Base-by-base conservation (phyloP, 2,888 invertebrate species). In the Heteromurus nitidus region DNA sequence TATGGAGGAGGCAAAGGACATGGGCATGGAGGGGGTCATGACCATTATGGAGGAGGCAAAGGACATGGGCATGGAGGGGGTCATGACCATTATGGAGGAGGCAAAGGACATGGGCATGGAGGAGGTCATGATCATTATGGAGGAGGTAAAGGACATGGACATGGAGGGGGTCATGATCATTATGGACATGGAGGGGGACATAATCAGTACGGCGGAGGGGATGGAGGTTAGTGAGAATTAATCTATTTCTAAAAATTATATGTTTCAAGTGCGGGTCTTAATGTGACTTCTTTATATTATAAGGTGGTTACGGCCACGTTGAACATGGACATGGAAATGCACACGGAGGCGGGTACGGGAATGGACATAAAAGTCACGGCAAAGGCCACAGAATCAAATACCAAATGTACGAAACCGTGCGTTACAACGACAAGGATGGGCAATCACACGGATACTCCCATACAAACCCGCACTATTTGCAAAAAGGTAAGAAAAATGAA, bases 311-410 rank as follows among this genome's bases (percentile, higher is more conserved):
- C n/a, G 44, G 44, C 13, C 44, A n/a, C n/a, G n/a, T n/a, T n/a
- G n/a, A n/a, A n/a, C n/a, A n/a, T n/a, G n/a, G n/a, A n/a, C 47
- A 47, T 47, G 47, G 47, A 47, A 16, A 31, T 30, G 62, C 31
- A 24, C 26, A 28, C 18, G 58, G 58, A 24, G 55, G 55, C 16
- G 55, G 55, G 55, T n/a, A 55, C 55, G 55, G 55, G 3, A 18
- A 70, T 28, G 16, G 28, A 20, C 53, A 44, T 3, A 20, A 55
- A 31, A 70, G 67, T 28, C n/a, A 20, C 0, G 60, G 64, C 11
- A 81, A 81, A 24, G 81, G 81, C 1, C 58, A 60, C 7, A 60
- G 55, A 36, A 68, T 60, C 60, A 81, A 75, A 24, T 75, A 75
- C 44, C 47, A 58, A 36, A 53, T 26, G 26, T 81, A 67, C 26